Evolutionary conservation across 1,140 invertebrate genomes (phyloP).

Genomic region (Tribolium castaneum): DNA sequence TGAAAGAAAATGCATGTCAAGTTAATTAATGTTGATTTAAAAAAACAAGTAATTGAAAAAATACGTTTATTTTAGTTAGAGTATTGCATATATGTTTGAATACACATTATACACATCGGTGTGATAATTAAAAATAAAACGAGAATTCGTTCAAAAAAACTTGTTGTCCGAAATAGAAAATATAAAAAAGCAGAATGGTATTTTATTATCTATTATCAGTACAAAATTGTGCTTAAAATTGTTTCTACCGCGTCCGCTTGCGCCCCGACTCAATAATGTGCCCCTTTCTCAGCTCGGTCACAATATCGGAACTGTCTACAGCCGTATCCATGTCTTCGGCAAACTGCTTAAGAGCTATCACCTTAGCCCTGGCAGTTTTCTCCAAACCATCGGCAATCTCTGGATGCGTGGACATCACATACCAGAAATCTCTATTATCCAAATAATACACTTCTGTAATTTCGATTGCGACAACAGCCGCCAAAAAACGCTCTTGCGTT

Average conservation of each 20-base stretch:
- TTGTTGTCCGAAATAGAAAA: too few relatives aligned
- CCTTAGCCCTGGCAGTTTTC: neutral
- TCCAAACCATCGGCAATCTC: conserved; percentile 1
- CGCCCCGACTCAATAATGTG: neutral
- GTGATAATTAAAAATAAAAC: too few relatives aligned
- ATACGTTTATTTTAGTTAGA: too few relatives aligned
- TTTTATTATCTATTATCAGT: neutral
- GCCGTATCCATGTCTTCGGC: neutral
- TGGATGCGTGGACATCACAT: neutral
- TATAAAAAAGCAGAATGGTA: too few relatives aligned
- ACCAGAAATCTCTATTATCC: conserved; percentile 37
- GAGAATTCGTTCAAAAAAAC: too few relatives aligned
- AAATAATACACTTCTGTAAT: conserved; percentile 44
- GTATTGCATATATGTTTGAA: too few relatives aligned
- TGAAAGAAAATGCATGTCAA: too few relatives aligned
- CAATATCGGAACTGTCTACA: neutral
- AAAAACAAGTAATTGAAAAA: too few relatives aligned
- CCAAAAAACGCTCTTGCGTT: neutral
- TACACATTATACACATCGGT: too few relatives aligned
- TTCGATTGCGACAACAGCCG: conserved; percentile 28
- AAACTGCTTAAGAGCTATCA: neutral
- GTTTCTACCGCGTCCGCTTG: neutral
- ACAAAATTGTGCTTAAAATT: neutral
- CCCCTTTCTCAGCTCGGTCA: neutral
- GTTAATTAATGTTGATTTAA: too few relatives aligned